Percentiles rank a stretch among this genome's conserved stretches.
phyloP scores from a whole-genome alignment of 2,888 invertebrate species.

The Automeris io region DNA sequence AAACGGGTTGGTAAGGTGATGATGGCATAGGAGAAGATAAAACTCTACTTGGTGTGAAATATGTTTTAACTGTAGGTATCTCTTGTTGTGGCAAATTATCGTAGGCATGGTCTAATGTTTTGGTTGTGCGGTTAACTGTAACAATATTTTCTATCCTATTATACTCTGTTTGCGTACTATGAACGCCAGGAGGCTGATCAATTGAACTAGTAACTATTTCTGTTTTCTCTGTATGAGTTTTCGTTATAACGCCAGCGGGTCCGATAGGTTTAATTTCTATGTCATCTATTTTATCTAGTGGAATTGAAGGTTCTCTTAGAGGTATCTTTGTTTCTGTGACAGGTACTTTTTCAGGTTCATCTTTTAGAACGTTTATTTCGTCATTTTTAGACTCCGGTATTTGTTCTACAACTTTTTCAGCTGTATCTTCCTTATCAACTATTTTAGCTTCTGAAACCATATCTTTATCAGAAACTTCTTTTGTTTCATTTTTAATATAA shows the following conservation, averaged over 20 bases:
- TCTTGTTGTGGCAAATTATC: slow-evolving; percentile 51
- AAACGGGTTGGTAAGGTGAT: slow-evolving; percentile 51
- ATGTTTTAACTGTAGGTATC: slow-evolving; percentile 55
- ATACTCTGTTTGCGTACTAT: slow-evolving; percentile 60
- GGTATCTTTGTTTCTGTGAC: slow-evolving; percentile 36
- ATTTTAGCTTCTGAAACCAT: slow-evolving; percentile 16
- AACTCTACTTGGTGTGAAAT: slow-evolving; percentile 50
- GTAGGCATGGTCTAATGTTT: slow-evolving; percentile 57
- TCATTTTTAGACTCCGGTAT: slow-evolving; percentile 21
- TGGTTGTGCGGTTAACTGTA: slow-evolving; percentile 62
- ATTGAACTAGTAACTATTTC: slow-evolving; percentile 55
- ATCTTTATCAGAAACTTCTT: slow-evolving; percentile 15
- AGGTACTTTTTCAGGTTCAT: slow-evolving; percentile 17
- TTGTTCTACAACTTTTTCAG: slow-evolving; percentile 12
- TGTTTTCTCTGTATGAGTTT: slow-evolving; percentile 54
- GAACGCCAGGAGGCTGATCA: slow-evolving; percentile 41
- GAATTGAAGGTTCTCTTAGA: slow-evolving; percentile 58
- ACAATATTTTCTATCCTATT: slow-evolving; percentile 66
- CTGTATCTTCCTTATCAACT: slow-evolving; percentile 10
- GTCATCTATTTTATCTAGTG: slow-evolving; percentile 64
- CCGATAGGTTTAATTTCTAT: slow-evolving; percentile 69
- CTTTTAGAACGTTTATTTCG: slow-evolving; percentile 13
- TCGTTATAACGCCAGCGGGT: slow-evolving; percentile 50
- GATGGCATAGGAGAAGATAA: slow-evolving; percentile 46
- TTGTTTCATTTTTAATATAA: slow-evolving; percentile 24